phyloP scores from a whole-genome alignment of 92 coral and sea anemone genomes.

The Epizoanthus scotinus region DNA sequence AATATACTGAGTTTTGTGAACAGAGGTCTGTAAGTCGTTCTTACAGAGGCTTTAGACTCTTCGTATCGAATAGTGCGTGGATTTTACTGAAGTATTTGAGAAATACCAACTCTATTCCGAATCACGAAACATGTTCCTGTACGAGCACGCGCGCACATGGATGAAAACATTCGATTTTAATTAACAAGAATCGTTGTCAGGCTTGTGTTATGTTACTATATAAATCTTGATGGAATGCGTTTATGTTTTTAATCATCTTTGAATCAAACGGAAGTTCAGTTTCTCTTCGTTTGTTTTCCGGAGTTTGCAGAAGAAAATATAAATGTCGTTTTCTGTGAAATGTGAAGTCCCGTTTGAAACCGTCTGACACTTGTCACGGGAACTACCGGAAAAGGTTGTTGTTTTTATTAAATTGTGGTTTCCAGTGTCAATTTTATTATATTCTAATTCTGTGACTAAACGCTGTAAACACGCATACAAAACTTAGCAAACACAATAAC shows the following conservation, averaged over 20 bases:
- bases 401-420: conserved; percentile 2
- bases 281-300: background rate
- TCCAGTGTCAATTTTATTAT: background rate
- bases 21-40: background rate
- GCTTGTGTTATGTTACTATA: too few species aligned
- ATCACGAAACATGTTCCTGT: background rate
- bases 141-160: background rate
- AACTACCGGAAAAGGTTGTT: background rate
- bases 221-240: background rate
- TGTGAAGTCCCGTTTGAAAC: background rate
- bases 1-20: background rate
- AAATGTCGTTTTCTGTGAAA: conserved; percentile 3
- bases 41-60: background rate
- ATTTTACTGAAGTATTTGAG: background rate
- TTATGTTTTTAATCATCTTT: background rate
- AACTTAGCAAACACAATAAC: background rate
- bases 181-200: background rate
- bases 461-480: background rate
- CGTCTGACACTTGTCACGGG: conserved; percentile 32
- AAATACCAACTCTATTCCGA: too few species aligned
- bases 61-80: background rate
- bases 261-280: background rate
- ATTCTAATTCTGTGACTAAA: background rate
- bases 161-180: background rate
- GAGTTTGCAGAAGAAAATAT: background rate